Percentiles rank a stretch among this genome's conserved stretches.
Evolutionary conservation across 1,140 invertebrate species (phyloP).

Genomic region (Planococcus citri): DNA sequence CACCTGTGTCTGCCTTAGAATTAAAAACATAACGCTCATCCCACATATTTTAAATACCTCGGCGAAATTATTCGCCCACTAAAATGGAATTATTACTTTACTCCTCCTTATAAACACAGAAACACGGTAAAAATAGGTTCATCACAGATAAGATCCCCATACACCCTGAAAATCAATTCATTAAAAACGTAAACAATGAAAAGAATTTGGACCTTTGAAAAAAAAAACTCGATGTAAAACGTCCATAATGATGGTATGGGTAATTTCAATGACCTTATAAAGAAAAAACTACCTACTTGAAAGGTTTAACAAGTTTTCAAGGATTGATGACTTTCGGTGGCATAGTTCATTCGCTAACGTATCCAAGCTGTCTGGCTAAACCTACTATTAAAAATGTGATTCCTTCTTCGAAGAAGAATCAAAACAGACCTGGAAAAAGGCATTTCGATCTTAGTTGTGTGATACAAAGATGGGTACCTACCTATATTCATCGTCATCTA

Average conservation of each 20-base stretch:
- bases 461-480: too few species aligned
- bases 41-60: neutral
- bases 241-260: too few species aligned
- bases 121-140: too few species aligned
- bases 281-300: neutral
- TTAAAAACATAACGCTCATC: neutral
- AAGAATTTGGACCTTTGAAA: too few species aligned
- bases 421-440: too few species aligned
- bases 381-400: neutral
- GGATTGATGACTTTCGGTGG: conserved; percentile 18
- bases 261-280: neutral
- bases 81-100: neutral
- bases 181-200: too few species aligned
- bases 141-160: too few species aligned
- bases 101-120: too few species aligned
- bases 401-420: neutral
- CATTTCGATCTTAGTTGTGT: too few species aligned
- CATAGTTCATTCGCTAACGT: neutral
- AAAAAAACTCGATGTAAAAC: too few species aligned
- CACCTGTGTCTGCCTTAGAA: neutral
- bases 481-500: too few species aligned
- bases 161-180: too few species aligned
- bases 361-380: neutral
- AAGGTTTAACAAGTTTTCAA: neutral
- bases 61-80: neutral